Evolutionary conservation across 2,797 vertebrate species (phyloP).

Genomic region (Danio kyathit): DNA sequence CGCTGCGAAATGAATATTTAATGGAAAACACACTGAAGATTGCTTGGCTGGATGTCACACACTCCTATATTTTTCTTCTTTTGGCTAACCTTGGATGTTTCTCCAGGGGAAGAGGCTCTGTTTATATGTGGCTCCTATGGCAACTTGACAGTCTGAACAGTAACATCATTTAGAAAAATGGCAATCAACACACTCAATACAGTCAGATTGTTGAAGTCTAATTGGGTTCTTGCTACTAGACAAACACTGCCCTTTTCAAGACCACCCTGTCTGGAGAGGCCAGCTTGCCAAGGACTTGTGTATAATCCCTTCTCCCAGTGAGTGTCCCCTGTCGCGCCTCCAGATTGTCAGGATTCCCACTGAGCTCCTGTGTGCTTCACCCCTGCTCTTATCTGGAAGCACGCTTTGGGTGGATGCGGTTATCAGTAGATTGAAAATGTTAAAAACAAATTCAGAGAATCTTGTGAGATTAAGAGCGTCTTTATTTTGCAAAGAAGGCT

Average conservation of each 20-base stretch:
- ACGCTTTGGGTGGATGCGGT: slow-evolving; percentile 59
- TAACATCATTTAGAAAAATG: slow-evolving; percentile 17
- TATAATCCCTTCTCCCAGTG: slow-evolving; percentile 64
- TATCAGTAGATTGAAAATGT: slow-evolving; percentile 61
- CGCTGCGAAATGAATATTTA: neutral
- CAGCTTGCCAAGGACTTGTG: slow-evolving; percentile 68
- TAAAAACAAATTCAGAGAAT: neutral
- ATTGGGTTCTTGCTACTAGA: slow-evolving; percentile 31
- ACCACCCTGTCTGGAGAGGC: slow-evolving; percentile 69
- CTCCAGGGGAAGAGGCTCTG: neutral
- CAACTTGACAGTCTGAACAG: slow-evolving; percentile 14
- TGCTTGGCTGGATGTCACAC: neutral
- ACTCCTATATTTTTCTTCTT: too few species aligned
- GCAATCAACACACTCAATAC: slow-evolving; percentile 34
- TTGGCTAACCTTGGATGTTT: slow-evolving; percentile 6
- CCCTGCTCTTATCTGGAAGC: slow-evolving; percentile 71
- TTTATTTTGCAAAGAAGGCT: neutral
- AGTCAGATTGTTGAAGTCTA: slow-evolving; percentile 8
- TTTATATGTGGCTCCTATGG: neutral
- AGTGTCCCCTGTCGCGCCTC: slow-evolving; percentile 67
- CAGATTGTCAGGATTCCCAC: slow-evolving; percentile 74
- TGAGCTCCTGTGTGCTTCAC: slow-evolving; percentile 68
- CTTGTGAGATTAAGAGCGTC: neutral
- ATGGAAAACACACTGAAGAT: neutral
- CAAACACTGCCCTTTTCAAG: slow-evolving; percentile 45